Evolutionary conservation across 2,113 vertebrate species (phyloP), one percentile per base, ranked within the genome.

Genomic region (Dunckerocampus dactyliophorus): DNA sequence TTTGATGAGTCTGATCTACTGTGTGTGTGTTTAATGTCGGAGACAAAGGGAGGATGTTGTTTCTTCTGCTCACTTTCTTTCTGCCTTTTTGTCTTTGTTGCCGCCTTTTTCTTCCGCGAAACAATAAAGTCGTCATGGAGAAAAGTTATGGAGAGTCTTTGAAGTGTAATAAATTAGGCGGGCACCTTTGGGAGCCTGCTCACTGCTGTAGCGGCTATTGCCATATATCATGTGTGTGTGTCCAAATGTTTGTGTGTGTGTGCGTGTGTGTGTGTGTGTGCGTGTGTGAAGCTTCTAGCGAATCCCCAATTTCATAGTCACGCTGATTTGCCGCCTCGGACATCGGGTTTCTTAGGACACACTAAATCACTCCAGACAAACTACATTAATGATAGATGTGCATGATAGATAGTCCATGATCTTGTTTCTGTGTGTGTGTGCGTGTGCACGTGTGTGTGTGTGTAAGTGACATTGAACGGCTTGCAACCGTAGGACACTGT

Each of bases 101-200:
- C 49, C 72, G 65, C 86, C 75, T 89, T 89, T 92, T 80, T 93
- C 91, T 92, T 92, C 90, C 89, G 86, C 17, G 47, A 89, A 93
- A 92, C 90, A 91, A 93, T 95, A 94, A 97, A 96, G 89, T 90
- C 77, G 88, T 93, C 93, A 92, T 92, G 80, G 90, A 80, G 77
- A 91, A 92, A 92, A 94, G 92, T 97, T 94, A 96, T 92, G 86
- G 88, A 81, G 82, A 75, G 80, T 87, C 89, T 97, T 97, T 97
- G 95, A 97, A 94, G 95, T 94, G 84, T 43, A 91, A 93, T 98
- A 98, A 97, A 97, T 97, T 97, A 93, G 89, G 89, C 83, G 87
- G 92, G 92, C 92, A 92, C 91, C 93, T 95, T 91, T 90, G 93
- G 89, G 91, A 83, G 81, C 81, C 81, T 57, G 73, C 90, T 92